phyloP scores from a whole-genome alignment of 2,888 invertebrate species.

The Eupeodes latifasciatus region DNA sequence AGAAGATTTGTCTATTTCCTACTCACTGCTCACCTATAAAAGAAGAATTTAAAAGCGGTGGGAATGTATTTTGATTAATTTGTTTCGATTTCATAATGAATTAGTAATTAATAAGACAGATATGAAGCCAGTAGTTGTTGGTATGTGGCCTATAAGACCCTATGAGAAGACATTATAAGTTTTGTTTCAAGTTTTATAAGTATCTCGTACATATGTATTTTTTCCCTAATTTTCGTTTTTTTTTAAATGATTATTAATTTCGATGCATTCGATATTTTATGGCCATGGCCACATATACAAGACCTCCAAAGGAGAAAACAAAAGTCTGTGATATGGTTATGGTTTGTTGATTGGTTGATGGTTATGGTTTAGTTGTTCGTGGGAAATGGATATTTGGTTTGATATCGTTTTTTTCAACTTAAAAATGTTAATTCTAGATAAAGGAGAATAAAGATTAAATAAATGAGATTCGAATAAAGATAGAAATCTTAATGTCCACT shows the following conservation, averaged over 20 bases:
- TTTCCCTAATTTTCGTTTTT: not conserved
- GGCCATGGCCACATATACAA: not conserved
- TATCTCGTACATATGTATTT: constrained; percentile 11
- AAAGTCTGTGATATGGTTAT: not conserved
- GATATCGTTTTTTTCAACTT: not conserved
- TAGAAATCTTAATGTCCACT: too few species aligned
- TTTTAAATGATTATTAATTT: constrained; percentile 8
- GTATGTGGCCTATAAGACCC: not conserved
- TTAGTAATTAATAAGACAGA: constrained; percentile 29
- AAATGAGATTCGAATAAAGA: not conserved
- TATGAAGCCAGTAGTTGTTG: not conserved
- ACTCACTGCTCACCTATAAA: not conserved
- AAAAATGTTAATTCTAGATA: not conserved
- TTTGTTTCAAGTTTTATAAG: not conserved
- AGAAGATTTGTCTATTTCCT: not conserved
- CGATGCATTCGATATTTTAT: not conserved
- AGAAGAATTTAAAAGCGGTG: constrained; percentile 6
- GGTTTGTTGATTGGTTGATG: not conserved
- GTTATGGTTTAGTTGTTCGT: not conserved
- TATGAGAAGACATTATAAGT: not conserved
- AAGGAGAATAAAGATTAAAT: not conserved
- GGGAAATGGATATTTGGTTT: not conserved
- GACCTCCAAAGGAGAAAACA: not conserved
- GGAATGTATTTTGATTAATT: constrained; percentile 34
- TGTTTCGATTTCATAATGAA: constrained; percentile 25